Evolutionary conservation across 2,113 vertebrate genomes (phyloP), one percentile per base, ranked within the genome.

Genomic region (Sinocyclocheilus rhinocerous): DNA sequence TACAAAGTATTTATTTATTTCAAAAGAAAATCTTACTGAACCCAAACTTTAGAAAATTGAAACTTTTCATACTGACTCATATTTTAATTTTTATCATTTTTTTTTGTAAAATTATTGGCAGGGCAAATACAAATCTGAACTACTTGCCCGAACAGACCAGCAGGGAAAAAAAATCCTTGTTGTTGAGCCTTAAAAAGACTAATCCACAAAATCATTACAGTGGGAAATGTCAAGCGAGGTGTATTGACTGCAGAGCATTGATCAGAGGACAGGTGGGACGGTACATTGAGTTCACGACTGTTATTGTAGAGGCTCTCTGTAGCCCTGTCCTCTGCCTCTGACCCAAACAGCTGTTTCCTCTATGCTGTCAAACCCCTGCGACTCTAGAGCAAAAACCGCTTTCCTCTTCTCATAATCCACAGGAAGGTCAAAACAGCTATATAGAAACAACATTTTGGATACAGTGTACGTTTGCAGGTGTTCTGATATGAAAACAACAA

Each of bases 261-360:
- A 61, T n/a, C 33, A 39, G 36, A 1, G 72, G 6, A 48, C 78
- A 65, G 59, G 78, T 81, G 78, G 11, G 39, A 26, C 4, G 2
- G 36, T 6, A 65, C 78, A 80, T n/a, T 0, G 55, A 79, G 77
- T 80, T 63, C 55, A 24, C 6, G 57, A 6, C 77, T 80, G 52
- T 80, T 63, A 42, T 42, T n/a, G 57, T 61, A 7, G 55, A 80
- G 57, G 6, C 16, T 18, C 18, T 18, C 69, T 0, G 8, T 72
- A 39, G 20, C 69, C 22, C 78, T 18, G 57, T 81, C 59, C 15
- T 45, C 36, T 16, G 39, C 57, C 78, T 81, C 59, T 65, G 78
- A 65, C 61, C 79, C 79, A 67, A 24, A 26, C 59, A 81, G 39
- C 59, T 81, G 79, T 67, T 81, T 81, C 79, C 77, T 80, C 22